phyloP scores from a whole-genome alignment of 1,140 invertebrate species.

The Drosophila lini region DNA sequence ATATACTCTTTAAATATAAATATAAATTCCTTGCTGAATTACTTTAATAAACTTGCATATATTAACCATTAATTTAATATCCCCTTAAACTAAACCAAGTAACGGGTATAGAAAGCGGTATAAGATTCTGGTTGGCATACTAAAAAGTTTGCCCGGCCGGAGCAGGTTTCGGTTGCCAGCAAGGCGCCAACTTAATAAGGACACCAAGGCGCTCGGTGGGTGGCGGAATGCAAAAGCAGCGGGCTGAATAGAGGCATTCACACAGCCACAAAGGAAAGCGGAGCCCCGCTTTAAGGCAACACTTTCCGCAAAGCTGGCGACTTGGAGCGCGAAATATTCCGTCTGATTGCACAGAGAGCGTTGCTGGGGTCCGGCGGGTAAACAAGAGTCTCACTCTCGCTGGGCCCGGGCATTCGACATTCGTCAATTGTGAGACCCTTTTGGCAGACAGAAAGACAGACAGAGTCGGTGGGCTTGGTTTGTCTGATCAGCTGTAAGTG shows the following conservation, averaged over 20 bases:
- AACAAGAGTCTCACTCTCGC: slow-evolving; percentile 1
- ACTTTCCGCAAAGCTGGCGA: slow-evolving; percentile 18
- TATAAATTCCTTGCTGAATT: not conserved
- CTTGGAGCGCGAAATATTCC: slow-evolving; percentile 19
- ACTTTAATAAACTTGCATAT: too few relatives aligned
- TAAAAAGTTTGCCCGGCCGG: slow-evolving; percentile 56
- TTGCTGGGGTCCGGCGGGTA: not conserved
- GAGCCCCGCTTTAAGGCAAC: slow-evolving; percentile 25
- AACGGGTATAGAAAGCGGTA: slow-evolving; percentile 1
- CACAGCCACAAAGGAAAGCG: not conserved
- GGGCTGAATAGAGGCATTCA: slow-evolving; percentile 10
- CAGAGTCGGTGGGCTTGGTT: slow-evolving; percentile 1
- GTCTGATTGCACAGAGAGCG: slow-evolving; percentile 23
- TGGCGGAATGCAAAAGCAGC: slow-evolving; percentile 30
- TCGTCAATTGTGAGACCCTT: slow-evolving; percentile 12
- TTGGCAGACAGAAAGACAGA: not conserved
- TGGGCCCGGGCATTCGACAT: slow-evolving; percentile 1
- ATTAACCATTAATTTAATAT: slow-evolving; percentile 3
- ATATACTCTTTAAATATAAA: not conserved
- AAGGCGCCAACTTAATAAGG: slow-evolving; percentile 79
- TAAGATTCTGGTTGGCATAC: slow-evolving; percentile 58
- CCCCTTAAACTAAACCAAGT: not conserved
- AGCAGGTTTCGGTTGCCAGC: slow-evolving; percentile 51
- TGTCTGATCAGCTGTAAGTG: slow-evolving; percentile 9
- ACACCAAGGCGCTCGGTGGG: slow-evolving; percentile 60